Evolutionary conservation across 1,140 invertebrate species (phyloP).

Genomic region (Drosophila guanche): DNA sequence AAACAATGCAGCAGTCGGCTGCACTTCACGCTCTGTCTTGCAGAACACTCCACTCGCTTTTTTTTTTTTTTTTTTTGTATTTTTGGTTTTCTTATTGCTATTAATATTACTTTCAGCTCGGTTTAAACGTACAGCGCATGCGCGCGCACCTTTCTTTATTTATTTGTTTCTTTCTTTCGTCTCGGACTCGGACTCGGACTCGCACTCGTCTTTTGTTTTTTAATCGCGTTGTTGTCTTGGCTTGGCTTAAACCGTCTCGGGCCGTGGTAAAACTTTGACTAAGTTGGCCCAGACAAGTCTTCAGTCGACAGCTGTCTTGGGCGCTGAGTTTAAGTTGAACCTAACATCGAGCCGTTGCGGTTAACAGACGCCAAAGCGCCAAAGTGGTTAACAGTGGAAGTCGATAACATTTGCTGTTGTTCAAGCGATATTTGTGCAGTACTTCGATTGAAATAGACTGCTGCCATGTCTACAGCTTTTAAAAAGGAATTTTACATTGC

Average conservation of each 20-base stretch:
- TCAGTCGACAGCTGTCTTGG: neutral
- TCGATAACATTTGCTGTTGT: too few species aligned
- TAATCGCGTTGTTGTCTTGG: conserved; percentile 6
- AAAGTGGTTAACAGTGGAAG: too few species aligned
- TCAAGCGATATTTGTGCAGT: too few species aligned
- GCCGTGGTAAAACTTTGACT: conserved; percentile 62
- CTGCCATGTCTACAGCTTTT: too few species aligned
- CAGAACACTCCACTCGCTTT: conserved; percentile 69
- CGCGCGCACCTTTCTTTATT: conserved; percentile 67
- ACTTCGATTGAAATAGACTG: too few species aligned
- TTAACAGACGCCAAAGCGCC: too few species aligned
- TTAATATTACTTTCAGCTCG: conserved; percentile 20
- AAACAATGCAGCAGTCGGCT: conserved; percentile 46
- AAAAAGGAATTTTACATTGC: too few species aligned
- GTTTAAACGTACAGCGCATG: conserved; percentile 42
- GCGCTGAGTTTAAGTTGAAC: too few species aligned
- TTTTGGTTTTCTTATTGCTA: conserved; percentile 14
- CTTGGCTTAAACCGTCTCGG: conserved; percentile 48
- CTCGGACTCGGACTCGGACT: neutral
- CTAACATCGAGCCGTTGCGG: too few species aligned
- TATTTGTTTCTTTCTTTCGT: conserved; percentile 10
- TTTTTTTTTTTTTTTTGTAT: too few species aligned
- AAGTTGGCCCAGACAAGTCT: conserved; percentile 46
- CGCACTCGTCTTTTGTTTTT: neutral
- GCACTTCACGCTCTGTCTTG: conserved; percentile 79